A percentile compares a stretch with the other conserved stretches of the same genome.
phyloP scores from a whole-genome alignment of 1,140 invertebrate species.

The Drosophila cardini region DNA sequence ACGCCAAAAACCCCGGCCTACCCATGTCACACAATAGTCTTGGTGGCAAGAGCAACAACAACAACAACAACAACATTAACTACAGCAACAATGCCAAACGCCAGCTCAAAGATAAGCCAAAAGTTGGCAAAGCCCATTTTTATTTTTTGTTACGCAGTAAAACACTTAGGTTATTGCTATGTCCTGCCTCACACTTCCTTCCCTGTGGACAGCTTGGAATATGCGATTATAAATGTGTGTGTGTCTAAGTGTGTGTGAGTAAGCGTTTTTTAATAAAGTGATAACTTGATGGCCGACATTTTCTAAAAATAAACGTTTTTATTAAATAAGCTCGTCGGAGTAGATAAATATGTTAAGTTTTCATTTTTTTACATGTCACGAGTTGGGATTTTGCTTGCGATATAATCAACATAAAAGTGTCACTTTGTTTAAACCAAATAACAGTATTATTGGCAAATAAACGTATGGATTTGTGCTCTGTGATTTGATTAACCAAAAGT shows the following conservation, averaged over 20 bases:
- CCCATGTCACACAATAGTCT: constrained; percentile 52
- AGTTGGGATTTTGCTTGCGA: too few species aligned
- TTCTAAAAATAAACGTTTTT: constrained; percentile 72
- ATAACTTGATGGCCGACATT: constrained; percentile 75
- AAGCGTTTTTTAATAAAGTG: constrained; percentile 80
- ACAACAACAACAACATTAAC: background rate
- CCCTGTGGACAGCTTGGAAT: background rate
- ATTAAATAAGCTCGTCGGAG: constrained; percentile 47
- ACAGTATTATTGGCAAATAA: background rate
- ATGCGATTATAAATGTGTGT: background rate
- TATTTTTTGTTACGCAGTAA: constrained; percentile 55
- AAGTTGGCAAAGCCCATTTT: constrained; percentile 65
- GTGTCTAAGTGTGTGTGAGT: constrained; percentile 19
- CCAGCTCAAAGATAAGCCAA: constrained; percentile 66
- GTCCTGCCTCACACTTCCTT: constrained; percentile 24
- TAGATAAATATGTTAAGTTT: constrained; percentile 29
- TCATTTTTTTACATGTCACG: background rate
- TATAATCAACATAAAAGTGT: too few species aligned
- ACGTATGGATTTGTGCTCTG: constrained; percentile 7
- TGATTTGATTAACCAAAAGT: constrained; percentile 65
- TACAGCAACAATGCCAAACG: constrained; percentile 30
- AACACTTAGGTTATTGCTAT: constrained; percentile 39
- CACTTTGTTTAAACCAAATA: too few species aligned
- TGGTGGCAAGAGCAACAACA: constrained; percentile 37
- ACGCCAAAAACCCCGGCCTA: constrained; percentile 29